phyloP scores from a whole-genome alignment of 2,113 vertebrate species.

The Aldabrachelys gigantea region DNA sequence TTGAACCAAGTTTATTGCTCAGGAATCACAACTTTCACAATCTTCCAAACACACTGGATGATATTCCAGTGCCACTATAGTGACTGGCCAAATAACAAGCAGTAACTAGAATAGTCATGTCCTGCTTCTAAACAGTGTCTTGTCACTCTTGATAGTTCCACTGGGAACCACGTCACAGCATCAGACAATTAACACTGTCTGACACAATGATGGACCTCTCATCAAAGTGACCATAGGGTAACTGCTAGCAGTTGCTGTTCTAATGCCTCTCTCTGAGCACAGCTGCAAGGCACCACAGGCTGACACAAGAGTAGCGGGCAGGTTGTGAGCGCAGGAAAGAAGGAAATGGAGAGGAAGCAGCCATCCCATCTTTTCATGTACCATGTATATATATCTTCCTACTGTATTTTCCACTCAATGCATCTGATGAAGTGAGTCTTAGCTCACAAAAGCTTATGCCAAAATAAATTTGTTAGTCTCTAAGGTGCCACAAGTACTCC shows the following conservation, averaged over 20 bases:
- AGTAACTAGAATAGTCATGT: not conserved
- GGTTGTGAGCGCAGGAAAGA: not conserved
- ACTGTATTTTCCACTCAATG: too few species aligned
- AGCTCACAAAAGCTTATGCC: too few species aligned
- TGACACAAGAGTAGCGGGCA: not conserved
- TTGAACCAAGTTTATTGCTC: fast-evolving
- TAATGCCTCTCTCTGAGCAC: not conserved
- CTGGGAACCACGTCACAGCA: not conserved
- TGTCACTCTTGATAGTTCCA: not conserved
- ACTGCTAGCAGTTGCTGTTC: not conserved
- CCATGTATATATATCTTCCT: too few species aligned
- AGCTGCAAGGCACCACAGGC: not conserved
- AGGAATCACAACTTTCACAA: not conserved
- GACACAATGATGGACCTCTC: too few species aligned
- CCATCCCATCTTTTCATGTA: not conserved
- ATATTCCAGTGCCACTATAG: not conserved
- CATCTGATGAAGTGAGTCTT: too few species aligned
- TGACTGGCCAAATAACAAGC: not conserved
- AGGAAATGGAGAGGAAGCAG: not conserved
- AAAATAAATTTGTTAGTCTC: too few species aligned
- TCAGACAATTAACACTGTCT: not conserved
- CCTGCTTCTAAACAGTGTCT: not conserved
- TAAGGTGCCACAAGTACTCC: too few species aligned
- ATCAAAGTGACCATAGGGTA: not conserved
- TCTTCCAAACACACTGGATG: not conserved